Base-by-base conservation (phyloP, 2,113 vertebrate species). In the Lophochroa leadbeateri region DNA sequence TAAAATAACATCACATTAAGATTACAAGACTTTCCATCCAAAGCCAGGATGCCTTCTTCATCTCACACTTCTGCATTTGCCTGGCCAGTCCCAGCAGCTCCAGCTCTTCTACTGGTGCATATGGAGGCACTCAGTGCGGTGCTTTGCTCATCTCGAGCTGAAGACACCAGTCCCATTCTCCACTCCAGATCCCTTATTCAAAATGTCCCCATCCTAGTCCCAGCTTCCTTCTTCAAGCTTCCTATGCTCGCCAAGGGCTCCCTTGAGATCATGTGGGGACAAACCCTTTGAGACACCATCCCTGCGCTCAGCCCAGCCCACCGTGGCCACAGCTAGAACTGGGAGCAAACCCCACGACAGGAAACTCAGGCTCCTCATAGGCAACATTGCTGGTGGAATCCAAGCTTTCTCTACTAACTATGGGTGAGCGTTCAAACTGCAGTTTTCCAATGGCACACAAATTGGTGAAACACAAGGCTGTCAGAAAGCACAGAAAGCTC, bases 291-390 rank as follows among this genome's bases (percentile, higher is more conserved):
- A 81, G 27, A 41, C 50, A 33, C 8, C 29, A 55, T 31, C 33
- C 47, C 24, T 64, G 16, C 14, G 35, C 6, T 53, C 44, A 76
- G 27, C 5, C 10, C 5, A 4, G 25, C 10, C 47, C 35, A 33
- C 57, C 10, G 6, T 18, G n/a, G 9, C 10, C 27, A 72, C 29
- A 72, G 9, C 25, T 52, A 27, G 21, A 55, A 43, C 23, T 41
- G 27, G 12, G 9, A 43, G 23, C 2, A 75, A 87, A 57, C 4
- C 3, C 41, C 6, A 1, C 0, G 1, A 39, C 6, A 71, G 7
- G 31, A 86, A 3, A 7, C 57, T 37, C 43, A 4, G 5, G 8
- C 11, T 64, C 29, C 23, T 69, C 2, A 0, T 28, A 44, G 6
- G 2, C 44, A 19, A 15, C 2, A 0, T 16, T 69, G 31, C 41